A percentile compares a stretch with the other conserved stretches of the same genome.
phyloP scores from a whole-genome alignment of 2,113 vertebrate species.

The Daphoenositta chrysoptera region DNA sequence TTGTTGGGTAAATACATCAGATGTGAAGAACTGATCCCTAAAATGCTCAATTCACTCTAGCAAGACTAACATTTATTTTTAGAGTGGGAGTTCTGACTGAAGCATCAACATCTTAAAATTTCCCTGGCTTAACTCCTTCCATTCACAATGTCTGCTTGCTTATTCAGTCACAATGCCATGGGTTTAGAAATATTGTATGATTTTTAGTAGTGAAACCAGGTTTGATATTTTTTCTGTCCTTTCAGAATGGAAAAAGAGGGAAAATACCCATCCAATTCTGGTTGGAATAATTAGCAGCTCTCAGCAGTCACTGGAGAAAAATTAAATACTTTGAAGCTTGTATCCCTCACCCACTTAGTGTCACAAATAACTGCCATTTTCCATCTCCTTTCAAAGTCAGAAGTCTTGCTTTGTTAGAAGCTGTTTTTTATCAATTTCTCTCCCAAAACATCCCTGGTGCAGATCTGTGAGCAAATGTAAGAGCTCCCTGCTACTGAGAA shows the following conservation, averaged over 20 bases:
- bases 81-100: not conserved
- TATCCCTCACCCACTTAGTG: not conserved
- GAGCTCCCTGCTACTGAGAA: not conserved
- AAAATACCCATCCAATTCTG: not conserved
- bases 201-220: not conserved
- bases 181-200: not conserved
- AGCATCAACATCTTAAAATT: not conserved
- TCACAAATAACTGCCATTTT: not conserved
- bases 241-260: not conserved
- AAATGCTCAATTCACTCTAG: not conserved
- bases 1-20: not conserved
- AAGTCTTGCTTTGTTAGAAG: not conserved
- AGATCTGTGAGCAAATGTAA: not conserved
- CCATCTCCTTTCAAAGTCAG: not conserved
- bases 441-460: not conserved
- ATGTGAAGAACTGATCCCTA: not conserved
- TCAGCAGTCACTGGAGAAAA: not conserved
- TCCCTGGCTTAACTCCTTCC: not conserved
- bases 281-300: not conserved
- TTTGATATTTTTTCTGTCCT: not conserved
- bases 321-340: not conserved
- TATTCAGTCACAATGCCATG: not conserved
- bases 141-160: not conserved
- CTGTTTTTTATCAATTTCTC: not conserved
- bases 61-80: not conserved